Evolutionary conservation across 2,797 vertebrate genomes (phyloP), one percentile per base, ranked within the genome.

Genomic region (Danionella dracula): DNA sequence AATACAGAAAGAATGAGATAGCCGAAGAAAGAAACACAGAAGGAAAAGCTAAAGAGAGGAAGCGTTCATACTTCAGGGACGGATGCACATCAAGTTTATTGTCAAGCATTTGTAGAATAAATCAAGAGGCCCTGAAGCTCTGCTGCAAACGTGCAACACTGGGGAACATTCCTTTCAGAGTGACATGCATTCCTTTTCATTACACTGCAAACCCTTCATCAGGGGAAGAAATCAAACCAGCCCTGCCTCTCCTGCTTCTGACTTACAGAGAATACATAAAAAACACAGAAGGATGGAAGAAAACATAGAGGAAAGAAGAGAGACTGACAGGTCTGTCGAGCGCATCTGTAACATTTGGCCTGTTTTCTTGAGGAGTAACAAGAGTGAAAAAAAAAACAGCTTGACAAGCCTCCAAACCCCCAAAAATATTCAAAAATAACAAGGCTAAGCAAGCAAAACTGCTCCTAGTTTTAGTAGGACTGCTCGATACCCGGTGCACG

Each of bases 61-160:
- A 40, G 21, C 12, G 4, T 53, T 13, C 42, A 8, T 46, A 20
- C 61, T 53, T 42, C 4, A 60, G 61, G 55, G 21, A 45, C 3
- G 5, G 12, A 48, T 4, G 2, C 68, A 31, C 32, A 40, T 66
- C 69, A 58, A 40, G 34, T 73, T 69, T 61, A 61, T 38, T 70
- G 61, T 74, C 67, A 70, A 21, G 50, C 44, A 66, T 74, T 70
- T 66, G 61, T 69, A 41, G 42, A 66, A 61, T 55, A 70, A 74
- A 56, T 65, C 44, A 32, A 38, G 37, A 53, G 15, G 34, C 41
- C 31, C 66, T 44, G 31, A 10, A 32, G 55, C 61, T 65, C 61
- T 60, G 50, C 54, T 50, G 50, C 20, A 61, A 66, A 56, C 35
- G 51, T 4, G 16, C 12, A 60, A 70, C 49, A 44, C 45, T 69